Evolutionary conservation across 2,888 invertebrate species (phyloP).

Genomic region (Teleiodes luculella): DNA sequence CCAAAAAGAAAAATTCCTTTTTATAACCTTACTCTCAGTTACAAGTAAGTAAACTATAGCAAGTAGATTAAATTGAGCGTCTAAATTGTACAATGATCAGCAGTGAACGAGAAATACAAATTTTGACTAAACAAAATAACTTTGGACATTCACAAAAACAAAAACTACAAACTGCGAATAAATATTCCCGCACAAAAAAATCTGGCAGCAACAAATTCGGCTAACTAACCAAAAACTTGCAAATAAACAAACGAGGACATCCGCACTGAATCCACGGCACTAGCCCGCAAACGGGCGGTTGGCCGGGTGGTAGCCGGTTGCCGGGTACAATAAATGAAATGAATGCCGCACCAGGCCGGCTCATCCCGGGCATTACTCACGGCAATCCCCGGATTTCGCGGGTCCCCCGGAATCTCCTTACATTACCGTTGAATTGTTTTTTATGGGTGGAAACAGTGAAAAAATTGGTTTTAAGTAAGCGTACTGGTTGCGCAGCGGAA

Average conservation of each 20-base stretch:
- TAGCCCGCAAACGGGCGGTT: not conserved
- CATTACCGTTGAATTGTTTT: conserved; percentile 26
- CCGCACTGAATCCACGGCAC: not conserved
- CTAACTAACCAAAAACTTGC: not conserved
- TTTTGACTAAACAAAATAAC: no score
- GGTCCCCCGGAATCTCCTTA: conserved; percentile 20
- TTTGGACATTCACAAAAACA: no score
- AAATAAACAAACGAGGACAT: not conserved
- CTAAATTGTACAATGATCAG: no score
- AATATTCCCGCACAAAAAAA: no score
- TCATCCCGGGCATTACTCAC: conserved; percentile 33
- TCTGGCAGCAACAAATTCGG: no score
- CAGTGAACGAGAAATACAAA: no score
- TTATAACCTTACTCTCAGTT: no score
- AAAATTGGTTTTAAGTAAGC: not conserved
- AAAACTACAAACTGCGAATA: no score
- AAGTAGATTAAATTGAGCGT: no score
- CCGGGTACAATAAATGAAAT: conserved; percentile 32
- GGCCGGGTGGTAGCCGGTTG: conserved; percentile 6
- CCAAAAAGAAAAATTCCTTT: no score
- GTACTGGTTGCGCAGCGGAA: no score
- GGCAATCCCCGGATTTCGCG: conserved; percentile 22
- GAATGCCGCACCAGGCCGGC: conserved; percentile 27
- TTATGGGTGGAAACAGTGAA: conserved; percentile 15
- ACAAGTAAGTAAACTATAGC: no score